phyloP scores from a whole-genome alignment of 2,797 vertebrate species.

The Onychomys torridus region DNA sequence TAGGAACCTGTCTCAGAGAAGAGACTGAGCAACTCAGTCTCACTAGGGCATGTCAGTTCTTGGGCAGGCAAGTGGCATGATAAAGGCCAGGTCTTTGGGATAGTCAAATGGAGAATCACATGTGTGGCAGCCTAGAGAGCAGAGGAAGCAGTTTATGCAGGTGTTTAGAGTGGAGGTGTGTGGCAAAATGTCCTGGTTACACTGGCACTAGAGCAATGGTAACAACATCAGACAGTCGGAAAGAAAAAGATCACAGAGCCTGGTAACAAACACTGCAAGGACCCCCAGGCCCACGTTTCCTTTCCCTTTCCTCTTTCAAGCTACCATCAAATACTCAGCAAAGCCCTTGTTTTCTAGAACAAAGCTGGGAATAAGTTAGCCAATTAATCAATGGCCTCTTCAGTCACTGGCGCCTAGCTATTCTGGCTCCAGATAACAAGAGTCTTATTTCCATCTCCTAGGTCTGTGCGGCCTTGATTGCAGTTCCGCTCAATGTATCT shows the following conservation, averaged over 20 bases:
- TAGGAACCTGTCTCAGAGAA: not conserved
- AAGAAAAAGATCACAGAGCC: not conserved
- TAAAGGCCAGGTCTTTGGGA: not conserved
- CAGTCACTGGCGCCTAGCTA: not conserved
- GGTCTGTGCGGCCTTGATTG: not conserved
- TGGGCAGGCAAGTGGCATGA: not conserved
- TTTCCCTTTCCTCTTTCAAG: not conserved
- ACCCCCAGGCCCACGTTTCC: not conserved
- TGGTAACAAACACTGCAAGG: not conserved
- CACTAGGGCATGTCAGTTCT: not conserved
- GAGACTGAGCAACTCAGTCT: not conserved
- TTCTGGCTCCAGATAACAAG: conserved; percentile 8
- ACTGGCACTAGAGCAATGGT: not conserved
- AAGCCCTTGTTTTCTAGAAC: conserved; percentile 34
- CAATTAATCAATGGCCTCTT: not conserved
- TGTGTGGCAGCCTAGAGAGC: not conserved
- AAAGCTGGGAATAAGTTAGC: conserved; percentile 51
- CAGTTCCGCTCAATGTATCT: not conserved
- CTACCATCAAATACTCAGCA: not conserved
- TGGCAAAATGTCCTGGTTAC: not conserved
- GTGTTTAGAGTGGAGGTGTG: not conserved
- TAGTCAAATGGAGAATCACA: not conserved
- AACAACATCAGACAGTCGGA: not conserved
- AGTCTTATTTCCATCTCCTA: not conserved
- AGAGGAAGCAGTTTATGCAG: not conserved